Evolutionary conservation across 2,888 invertebrate genomes (phyloP).

Genomic region (Daptonema setosum): DNA sequence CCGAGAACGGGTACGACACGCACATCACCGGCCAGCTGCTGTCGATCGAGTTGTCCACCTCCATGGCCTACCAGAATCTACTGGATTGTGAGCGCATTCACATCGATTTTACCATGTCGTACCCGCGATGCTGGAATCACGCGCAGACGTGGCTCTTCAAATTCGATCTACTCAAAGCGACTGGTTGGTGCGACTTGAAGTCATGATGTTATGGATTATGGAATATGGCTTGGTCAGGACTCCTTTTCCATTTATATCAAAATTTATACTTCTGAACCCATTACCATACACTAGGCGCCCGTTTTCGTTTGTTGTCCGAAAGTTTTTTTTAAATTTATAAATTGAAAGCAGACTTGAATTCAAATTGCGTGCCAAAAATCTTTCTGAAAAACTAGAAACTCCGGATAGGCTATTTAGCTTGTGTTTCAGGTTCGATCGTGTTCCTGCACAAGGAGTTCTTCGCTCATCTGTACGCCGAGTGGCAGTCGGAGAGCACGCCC

Average conservation of each 20-base stretch:
- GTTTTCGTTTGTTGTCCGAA: no score
- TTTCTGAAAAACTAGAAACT: no score
- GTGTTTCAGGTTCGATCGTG: not conserved
- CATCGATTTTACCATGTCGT: conserved; percentile 64
- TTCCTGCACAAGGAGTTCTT: conserved; percentile 11
- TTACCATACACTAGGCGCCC: no score
- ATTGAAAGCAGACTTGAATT: no score
- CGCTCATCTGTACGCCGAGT: conserved; percentile 73
- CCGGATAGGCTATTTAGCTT: no score
- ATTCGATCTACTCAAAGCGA: conserved; percentile 14
- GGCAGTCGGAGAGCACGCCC: conserved; percentile 46
- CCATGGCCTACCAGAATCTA: conserved; percentile 70
- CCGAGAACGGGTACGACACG: conserved; percentile 64
- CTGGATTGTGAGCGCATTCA: conserved; percentile 82
- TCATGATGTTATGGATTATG: no score
- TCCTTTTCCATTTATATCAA: no score
- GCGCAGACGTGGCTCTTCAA: conserved; percentile 80
- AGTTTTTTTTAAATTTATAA: no score
- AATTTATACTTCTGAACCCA: no score
- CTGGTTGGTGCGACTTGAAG: conserved; percentile 6
- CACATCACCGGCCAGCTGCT: conserved; percentile 77
- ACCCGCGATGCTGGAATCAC: conserved; percentile 82
- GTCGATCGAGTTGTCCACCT: conserved; percentile 81
- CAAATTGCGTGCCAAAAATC: no score
- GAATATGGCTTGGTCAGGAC: no score